Conservation (phyloP, 2,888 invertebrate genomes). For the Sialis fuliginosa region DNA sequence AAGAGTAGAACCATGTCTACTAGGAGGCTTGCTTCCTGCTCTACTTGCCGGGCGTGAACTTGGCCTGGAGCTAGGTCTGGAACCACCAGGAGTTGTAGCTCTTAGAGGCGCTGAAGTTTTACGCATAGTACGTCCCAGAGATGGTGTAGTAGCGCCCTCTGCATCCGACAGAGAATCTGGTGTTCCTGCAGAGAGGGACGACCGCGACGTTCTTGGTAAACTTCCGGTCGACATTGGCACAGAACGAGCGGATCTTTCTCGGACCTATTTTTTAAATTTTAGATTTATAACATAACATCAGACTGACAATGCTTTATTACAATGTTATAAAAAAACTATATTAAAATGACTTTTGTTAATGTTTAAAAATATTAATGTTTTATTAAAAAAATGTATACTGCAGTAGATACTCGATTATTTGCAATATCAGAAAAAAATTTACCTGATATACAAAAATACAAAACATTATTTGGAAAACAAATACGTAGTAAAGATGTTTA, state of each 20-base stretch:
- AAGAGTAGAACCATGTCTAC: conserved; percentile 81
- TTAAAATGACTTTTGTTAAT: no score
- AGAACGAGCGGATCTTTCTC: conserved; percentile 81
- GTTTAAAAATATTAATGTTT: no score
- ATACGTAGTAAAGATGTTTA: no score
- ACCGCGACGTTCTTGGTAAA: conserved; percentile 42
- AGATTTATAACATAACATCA: no score
- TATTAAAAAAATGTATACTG: no score
- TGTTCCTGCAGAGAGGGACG: conserved; percentile 69
- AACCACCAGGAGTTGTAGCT: conserved; percentile 50
- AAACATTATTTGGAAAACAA: no score
- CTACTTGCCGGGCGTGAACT: conserved; percentile 72
- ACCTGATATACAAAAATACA: no score
- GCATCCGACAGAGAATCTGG: conserved; percentile 81
- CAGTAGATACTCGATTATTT: no score
- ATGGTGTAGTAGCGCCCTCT: conserved; percentile 50
- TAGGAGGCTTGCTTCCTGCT: conserved; percentile 80
- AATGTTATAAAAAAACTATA: no score
- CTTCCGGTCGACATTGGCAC: conserved; percentile 61
- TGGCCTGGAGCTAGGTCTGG: conserved; percentile 52
- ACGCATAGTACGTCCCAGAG: conserved; percentile 18
- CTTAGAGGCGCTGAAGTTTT: conserved; percentile 46
- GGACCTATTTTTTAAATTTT: conserved; percentile 40
- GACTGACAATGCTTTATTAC: no score
- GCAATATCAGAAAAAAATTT: no score